Evolutionary conservation across 2,113 vertebrate genomes (phyloP).

Genomic region (Aythya baeri): DNA sequence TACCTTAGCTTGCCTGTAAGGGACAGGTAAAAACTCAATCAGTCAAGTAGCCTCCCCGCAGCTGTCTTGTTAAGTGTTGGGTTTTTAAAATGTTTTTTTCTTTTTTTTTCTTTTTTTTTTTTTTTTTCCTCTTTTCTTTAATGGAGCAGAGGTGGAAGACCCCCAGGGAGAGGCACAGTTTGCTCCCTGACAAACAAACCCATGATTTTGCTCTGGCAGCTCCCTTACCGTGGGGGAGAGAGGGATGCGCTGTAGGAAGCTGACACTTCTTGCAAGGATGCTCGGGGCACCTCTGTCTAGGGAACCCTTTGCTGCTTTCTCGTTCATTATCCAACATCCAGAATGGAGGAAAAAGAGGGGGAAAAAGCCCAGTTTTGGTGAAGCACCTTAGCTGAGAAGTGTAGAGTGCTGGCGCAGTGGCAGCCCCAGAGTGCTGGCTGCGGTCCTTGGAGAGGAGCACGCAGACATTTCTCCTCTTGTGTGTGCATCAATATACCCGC

Average conservation of each 20-base stretch:
- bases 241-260: not conserved
- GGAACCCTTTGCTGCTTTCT: not conserved
- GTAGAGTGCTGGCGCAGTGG: fast-evolving
- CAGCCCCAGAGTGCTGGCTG: not conserved
- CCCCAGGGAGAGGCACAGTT: not conserved
- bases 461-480: not conserved
- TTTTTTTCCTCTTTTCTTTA: not conserved
- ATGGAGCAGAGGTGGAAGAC: slow-evolving; percentile 21
- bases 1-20: slow-evolving; percentile 50
- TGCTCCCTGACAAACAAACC: not conserved
- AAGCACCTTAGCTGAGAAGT: not conserved
- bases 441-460: not conserved
- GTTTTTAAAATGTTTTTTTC: slow-evolving; percentile 2
- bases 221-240: not conserved
- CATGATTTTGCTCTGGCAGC: not conserved
- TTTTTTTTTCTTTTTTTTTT: not conserved
- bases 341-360: not conserved
- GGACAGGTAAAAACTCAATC: slow-evolving; percentile 65
- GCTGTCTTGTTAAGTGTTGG: slow-evolving; percentile 42
- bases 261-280: not conserved
- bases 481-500: not conserved
- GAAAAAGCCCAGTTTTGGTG: not conserved
- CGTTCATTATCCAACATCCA: not conserved
- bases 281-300: not conserved
- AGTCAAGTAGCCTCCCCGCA: slow-evolving; percentile 55